A percentile compares a stretch with the other conserved stretches of the same genome.
phyloP scores from a whole-genome alignment of 2,113 vertebrate species.

The Neogobius melanostomus region DNA sequence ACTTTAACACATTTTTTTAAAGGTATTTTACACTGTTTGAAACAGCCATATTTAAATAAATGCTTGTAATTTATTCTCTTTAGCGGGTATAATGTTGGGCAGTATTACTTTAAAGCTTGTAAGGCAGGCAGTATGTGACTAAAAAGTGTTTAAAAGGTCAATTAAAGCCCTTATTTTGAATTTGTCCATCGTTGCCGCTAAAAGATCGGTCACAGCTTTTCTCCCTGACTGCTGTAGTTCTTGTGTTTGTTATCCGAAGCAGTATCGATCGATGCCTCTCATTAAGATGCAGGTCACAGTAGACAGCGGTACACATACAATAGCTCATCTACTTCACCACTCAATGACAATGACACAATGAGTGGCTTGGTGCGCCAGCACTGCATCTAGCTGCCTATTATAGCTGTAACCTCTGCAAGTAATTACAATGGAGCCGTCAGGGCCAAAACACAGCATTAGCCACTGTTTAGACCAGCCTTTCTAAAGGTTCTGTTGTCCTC shows the following conservation, averaged over 20 bases:
- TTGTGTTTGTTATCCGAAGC: slow-evolving; percentile 43
- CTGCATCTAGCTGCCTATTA: slow-evolving; percentile 59
- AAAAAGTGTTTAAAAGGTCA: no score
- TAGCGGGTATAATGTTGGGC: no score
- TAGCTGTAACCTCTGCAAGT: slow-evolving; percentile 54
- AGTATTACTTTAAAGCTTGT: no score
- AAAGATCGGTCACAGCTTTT: slow-evolving; percentile 22
- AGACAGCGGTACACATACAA: slow-evolving; percentile 41
- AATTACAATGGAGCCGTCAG: slow-evolving; percentile 57
- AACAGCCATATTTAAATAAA: no score
- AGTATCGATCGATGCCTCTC: slow-evolving; percentile 72
- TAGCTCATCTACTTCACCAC: slow-evolving; percentile 55
- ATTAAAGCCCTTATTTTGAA: slow-evolving; percentile 16
- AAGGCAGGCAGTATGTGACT: no score
- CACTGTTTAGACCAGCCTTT: not conserved
- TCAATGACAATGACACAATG: slow-evolving; percentile 45
- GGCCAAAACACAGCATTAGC: slow-evolving; percentile 31
- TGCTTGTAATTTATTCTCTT: no score
- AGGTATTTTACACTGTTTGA: no score
- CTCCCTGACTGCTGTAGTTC: slow-evolving; percentile 30
- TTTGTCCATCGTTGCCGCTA: slow-evolving; percentile 23
- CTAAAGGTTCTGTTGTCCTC: no score
- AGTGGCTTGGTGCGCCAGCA: slow-evolving; percentile 48
- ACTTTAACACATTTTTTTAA: no score
- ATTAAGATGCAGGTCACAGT: slow-evolving; percentile 73